phyloP scores from a whole-genome alignment of 2,797 vertebrate genomes.

The Scleropages formosus region DNA sequence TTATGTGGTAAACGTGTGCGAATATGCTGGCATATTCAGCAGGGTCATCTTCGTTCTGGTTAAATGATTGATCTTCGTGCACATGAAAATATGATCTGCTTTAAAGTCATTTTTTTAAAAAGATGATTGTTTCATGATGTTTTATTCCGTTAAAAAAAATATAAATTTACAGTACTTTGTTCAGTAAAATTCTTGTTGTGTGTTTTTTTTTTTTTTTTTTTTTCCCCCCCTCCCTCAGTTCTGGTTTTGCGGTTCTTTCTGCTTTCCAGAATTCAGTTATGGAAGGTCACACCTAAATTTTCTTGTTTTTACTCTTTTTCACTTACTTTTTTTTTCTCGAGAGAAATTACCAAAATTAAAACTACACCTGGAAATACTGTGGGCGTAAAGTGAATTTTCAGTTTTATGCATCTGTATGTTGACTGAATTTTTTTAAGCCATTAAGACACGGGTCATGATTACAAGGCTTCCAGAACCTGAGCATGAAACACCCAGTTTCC shows the following conservation, averaged over 20 bases:
- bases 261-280: neutral
- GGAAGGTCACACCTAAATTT: neutral
- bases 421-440: neutral
- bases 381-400: slow-evolving; percentile 42
- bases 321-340: neutral
- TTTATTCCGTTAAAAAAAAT: too few species aligned
- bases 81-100: too few species aligned
- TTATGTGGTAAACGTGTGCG: too few species aligned
- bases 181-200: too few species aligned
- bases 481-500: slow-evolving; percentile 18
- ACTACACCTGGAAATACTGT: slow-evolving; percentile 44
- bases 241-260: neutral
- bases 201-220: neutral
- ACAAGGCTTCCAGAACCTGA: slow-evolving; percentile 30
- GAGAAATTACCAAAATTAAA: slow-evolving; percentile 40
- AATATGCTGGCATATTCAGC: too few species aligned
- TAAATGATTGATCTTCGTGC: neutral
- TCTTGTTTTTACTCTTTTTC: neutral
- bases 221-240: too few species aligned
- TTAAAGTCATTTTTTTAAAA: too few species aligned
- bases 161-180: too few species aligned
- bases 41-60: neutral
- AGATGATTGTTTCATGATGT: too few species aligned
- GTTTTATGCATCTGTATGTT: slow-evolving; percentile 46
- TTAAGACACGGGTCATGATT: slow-evolving; percentile 40